Conservation (phyloP, 1,140 invertebrate species). For the Aphelinus certus region DNA sequence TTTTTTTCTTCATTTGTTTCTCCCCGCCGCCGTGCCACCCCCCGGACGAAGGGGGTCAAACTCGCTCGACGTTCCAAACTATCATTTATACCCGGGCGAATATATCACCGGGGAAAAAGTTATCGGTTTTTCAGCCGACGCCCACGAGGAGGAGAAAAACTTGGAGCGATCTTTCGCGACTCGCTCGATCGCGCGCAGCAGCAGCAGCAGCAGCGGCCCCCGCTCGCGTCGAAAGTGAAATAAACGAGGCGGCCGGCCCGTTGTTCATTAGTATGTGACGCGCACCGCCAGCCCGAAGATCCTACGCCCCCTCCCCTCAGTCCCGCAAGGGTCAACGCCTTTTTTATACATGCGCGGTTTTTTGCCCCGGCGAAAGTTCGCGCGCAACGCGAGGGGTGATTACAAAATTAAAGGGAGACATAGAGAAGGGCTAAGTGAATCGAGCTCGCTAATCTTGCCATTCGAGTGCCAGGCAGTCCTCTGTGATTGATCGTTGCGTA, state of each 20-base stretch:
- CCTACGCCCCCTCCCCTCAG: too few relatives aligned
- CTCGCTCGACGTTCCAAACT: background rate
- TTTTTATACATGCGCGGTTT: too few relatives aligned
- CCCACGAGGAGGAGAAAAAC: background rate
- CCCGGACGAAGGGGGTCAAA: background rate
- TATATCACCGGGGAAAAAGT: slow-evolving; percentile 13
- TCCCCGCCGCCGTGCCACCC: background rate
- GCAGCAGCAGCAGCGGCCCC: background rate
- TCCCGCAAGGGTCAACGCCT: too few relatives aligned
- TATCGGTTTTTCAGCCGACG: slow-evolving; percentile 9
- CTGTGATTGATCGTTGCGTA: too few relatives aligned
- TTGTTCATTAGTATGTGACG: slow-evolving; percentile 39
- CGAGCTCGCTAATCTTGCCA: background rate
- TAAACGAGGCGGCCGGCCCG: slow-evolving; percentile 12
- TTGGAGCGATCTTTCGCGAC: slow-evolving; percentile 7
- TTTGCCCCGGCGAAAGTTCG: too few relatives aligned
- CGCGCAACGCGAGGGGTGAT: too few relatives aligned
- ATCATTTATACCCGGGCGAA: background rate
- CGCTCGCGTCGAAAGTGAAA: slow-evolving; percentile 26
- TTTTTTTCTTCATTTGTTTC: background rate
- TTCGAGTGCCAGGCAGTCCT: too few relatives aligned
- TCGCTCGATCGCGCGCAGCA: background rate
- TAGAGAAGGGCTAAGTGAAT: too few relatives aligned
- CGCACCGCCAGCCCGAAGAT: too few relatives aligned
- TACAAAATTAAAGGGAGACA: too few relatives aligned